Evolutionary conservation across 2,888 invertebrate genomes (phyloP).

Genomic region (Campoplex capitator): DNA sequence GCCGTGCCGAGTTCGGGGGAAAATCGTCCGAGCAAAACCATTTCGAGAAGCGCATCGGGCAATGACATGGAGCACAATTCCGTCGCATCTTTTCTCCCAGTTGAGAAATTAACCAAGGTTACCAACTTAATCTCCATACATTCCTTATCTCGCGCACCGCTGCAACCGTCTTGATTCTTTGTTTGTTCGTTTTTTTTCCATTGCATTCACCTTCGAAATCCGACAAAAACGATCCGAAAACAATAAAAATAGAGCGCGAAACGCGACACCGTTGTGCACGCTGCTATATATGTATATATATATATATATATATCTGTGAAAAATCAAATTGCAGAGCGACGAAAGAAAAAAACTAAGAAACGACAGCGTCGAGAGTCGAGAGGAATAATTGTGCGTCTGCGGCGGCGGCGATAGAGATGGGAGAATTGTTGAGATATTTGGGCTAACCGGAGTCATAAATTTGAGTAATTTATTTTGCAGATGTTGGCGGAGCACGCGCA

Average conservation of each 20-base stretch:
- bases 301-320: background rate
- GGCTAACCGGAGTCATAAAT: background rate
- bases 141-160: background rate
- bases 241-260: background rate
- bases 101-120: conserved; percentile 92
- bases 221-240: too few relatives aligned
- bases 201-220: background rate
- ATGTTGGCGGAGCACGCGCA: conserved; percentile 89
- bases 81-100: conserved; percentile 88
- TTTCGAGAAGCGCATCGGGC: conserved; percentile 88
- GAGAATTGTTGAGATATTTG: background rate
- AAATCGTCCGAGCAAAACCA: conserved; percentile 81
- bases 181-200: too few relatives aligned
- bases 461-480: conserved; percentile 84
- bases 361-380: background rate
- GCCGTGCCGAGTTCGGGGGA: conserved; percentile 63
- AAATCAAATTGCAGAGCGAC: background rate
- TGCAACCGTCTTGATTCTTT: too few relatives aligned
- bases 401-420: background rate
- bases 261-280: background rate
- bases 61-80: conserved; percentile 89
- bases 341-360: background rate
- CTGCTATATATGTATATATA: background rate
- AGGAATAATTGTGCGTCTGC: too few relatives aligned
- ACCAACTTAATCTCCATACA: conserved; percentile 67